phyloP scores from a whole-genome alignment of 1,140 invertebrate genomes.

The Drosophila busckii region DNA sequence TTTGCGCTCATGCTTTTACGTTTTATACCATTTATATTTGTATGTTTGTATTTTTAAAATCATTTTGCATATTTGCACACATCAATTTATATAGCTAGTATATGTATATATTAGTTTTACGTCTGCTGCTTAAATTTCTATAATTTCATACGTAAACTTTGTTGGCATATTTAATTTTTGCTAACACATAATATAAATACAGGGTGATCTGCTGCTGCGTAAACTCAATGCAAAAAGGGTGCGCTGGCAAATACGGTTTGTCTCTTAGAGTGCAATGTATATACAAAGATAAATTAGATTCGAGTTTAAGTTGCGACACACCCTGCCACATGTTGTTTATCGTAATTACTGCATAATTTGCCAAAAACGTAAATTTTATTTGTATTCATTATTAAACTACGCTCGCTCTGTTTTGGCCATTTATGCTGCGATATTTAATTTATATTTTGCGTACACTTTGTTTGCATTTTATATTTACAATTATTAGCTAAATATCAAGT shows the following conservation, averaged over 20 bases:
- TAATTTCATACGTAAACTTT: conserved; percentile 32
- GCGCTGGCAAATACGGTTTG: too few relatives aligned
- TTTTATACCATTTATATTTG: conserved; percentile 11
- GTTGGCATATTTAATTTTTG: conserved; percentile 41
- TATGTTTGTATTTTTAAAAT: conserved; percentile 15
- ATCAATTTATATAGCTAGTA: too few relatives aligned
- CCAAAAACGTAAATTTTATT: conserved; percentile 9
- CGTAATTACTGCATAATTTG: conserved; percentile 5
- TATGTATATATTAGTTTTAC: conserved; percentile 17
- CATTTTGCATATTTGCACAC: conserved; percentile 11
- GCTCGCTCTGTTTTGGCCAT: too few relatives aligned
- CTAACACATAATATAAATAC: conserved; percentile 48
- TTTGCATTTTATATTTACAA: conserved; percentile 49
- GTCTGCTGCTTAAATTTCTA: conserved; percentile 20
- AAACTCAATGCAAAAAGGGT: too few relatives aligned
- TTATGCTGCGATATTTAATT: too few relatives aligned
- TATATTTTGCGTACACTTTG: too few relatives aligned
- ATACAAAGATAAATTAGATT: too few relatives aligned
- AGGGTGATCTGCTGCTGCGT: too few relatives aligned
- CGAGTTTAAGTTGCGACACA: too few relatives aligned
- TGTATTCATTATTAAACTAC: conserved; percentile 4
- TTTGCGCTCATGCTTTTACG: conserved; percentile 27
- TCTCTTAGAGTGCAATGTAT: too few relatives aligned
- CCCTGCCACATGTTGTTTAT: conserved; percentile 18
- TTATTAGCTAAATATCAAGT: conserved; percentile 46